Evolutionary conservation across 2,797 vertebrate species (phyloP), one percentile per base, ranked within the genome.

Genomic region (Diglossa cyanea): DNA sequence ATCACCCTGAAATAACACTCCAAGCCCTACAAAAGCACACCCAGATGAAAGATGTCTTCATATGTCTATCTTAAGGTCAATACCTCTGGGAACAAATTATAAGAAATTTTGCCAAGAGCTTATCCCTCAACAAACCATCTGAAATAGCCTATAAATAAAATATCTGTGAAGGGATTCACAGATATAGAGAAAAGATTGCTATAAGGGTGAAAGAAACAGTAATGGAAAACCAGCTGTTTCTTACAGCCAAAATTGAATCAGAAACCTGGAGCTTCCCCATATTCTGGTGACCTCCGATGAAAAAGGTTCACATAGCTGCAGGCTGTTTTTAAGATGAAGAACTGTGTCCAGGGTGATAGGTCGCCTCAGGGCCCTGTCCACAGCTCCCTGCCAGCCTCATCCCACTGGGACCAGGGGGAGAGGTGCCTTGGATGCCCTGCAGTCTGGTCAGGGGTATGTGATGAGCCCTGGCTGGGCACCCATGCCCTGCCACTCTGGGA

Each of bases 121-220:
- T 96, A 96, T 93, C 91, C 93, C 76, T 95, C 91, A 97, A 94
- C 95, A 97, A 97, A 95, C 87, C 79, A 57, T 93, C 94, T 97
- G 88, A 97, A 98, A 98, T 88, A 97, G 86, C 79, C 94, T 95
- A 97, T 97, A 97, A 97, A 98, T 96, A 97, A 98, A 97, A 96
- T 58, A 91, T 84, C 91, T 94, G 84, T 74, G 90, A 97, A 92
- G 63, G 82, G 58, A 94, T 95, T 96, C 93, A 92, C 87, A 95
- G 88, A 96, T 66, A 97, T 37, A 91, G 77, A 95, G 80, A 89
- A 94, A 93, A 96, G 84, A 96, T 66, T 96, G 83, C 78, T 96
- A 82, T 67, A 87, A 39, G 80, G 30, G 70, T 94, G 84, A 44
- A 96, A 95, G 94, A 96, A 96, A 94, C 60, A 96, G 70, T 95